Base-by-base conservation (phyloP, 1,140 invertebrate genomes). In the Oncopeltus fasciatus region DNA sequence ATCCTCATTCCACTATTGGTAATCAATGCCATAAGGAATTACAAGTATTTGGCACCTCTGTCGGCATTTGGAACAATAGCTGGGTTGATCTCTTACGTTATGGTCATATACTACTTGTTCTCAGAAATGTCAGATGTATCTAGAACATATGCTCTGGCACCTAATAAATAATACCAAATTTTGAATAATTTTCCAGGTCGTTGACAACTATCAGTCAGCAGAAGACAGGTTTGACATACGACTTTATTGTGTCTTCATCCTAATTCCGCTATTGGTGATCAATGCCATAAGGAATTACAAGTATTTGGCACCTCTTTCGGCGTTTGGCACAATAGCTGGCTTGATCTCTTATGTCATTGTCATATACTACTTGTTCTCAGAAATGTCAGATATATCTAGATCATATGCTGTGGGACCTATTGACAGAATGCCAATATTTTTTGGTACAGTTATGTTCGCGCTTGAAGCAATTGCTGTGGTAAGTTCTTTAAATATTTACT, bases 11-110 rank as follows among this genome's bases (percentile, higher is more conserved):
- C n/a, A n/a, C n/a, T n/a, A n/a, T n/a, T n/a, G n/a, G n/a, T n/a
- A n/a, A n/a, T n/a, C n/a, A n/a, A n/a, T n/a, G n/a, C n/a, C n/a
- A n/a, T n/a, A n/a, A n/a, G 81, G 43, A 85, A 87, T 69, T 72
- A 90, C 2, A 87, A 87, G 71, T 76, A 82, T 61, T 71, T 92
- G 65, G 81, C 86, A 1, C 83, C 85, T 0, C 84, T 88, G 70
- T 88, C 86, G 1, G 78, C 81, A 1, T 70, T 88, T 3, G 88
- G 88, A 9, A 90, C 89, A 66, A 72, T 77, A 1, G 72, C 81
- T 2, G 82, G 82, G 2, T 75, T 81, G 16, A 72, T 77, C 43
- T 81, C n/a, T n/a, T n/a, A n/a, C n/a, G n/a, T n/a, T n/a, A n/a
- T n/a, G n/a, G n/a, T n/a, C n/a, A n/a, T n/a, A n/a, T n/a, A n/a